Base-by-base conservation (phyloP, 2,113 vertebrate genomes). In the Tylochromis polylepis region DNA sequence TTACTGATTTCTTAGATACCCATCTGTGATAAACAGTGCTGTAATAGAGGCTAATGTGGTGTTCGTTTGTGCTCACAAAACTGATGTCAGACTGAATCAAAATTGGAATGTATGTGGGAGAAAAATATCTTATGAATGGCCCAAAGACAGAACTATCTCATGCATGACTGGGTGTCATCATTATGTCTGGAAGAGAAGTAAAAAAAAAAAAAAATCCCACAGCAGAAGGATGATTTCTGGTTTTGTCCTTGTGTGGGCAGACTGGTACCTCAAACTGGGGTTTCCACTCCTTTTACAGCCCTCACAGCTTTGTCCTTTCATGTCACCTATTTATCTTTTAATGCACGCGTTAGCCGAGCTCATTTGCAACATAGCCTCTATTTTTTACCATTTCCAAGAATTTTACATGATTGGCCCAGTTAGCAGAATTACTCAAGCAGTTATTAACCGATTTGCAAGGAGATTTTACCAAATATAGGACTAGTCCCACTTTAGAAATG, bases 131-230 rank as follows among this genome's bases (percentile, higher is more conserved):
- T 87, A 38, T 36, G 79, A 87, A 82, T 87, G 70, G 58, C 87
- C 67, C 29, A 86, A 89, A 84, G 81, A 86, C 51, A 79, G 41
- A 81, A 29, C 58, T 59, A 82, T 91, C 75, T 87, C 36, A 79
- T 72, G 55, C 22, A 53, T 87, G 85, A 84, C 81, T 87, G 84
- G 81, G 8, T 81, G 86, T 86, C 86, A 88, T 85, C 49, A 81
- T 90, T 90, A 77, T 82, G 15, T 60, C 29, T 53, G 67, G 38
- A 53, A 58, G 38, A 58, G 15, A 22, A 85, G 51, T 80, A 12
- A 79, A 86, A 84, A 36, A 29, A 79, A 12, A 79, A 86, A 84
- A 36, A 29, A 79, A 84, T 79, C 55, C 22, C 31, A 24, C 46
- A 78, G 60, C 24, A 81, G 22, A 70, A 11, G 58, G 14, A 51